phyloP scores from a whole-genome alignment of 2,888 invertebrate genomes.

The Parasteatoda lunata region DNA sequence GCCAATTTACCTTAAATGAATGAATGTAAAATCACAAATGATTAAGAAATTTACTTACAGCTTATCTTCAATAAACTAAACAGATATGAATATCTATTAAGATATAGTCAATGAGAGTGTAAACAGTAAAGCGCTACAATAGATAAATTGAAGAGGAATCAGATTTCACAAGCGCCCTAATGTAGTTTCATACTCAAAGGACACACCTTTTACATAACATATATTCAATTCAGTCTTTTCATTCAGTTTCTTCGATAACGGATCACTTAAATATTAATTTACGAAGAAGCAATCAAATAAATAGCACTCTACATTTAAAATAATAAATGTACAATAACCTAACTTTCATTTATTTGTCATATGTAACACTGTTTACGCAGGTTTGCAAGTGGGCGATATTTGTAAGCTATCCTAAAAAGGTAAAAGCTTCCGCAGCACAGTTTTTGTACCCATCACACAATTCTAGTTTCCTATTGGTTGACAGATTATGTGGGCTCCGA shows the following conservation, averaged over 20 bases:
- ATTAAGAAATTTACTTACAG: neutral
- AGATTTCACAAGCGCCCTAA: slow-evolving; percentile 59
- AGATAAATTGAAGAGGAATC: slow-evolving; percentile 58
- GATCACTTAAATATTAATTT: slow-evolving; percentile 23
- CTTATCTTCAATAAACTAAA: neutral
- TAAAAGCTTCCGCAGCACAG: slow-evolving; percentile 44
- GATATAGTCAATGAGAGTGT: neutral
- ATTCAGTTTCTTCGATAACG: neutral
- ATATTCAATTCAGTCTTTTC: neutral
- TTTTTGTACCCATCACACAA: slow-evolving; percentile 13
- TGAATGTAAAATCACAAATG: neutral
- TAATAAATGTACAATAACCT: slow-evolving; percentile 16
- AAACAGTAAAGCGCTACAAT: slow-evolving; percentile 14
- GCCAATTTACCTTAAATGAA: no score
- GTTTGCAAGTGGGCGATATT: slow-evolving; percentile 63
- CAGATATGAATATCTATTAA: neutral
- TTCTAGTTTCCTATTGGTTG: slow-evolving; percentile 41
- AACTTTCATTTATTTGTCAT: slow-evolving; percentile 56
- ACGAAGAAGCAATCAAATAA: neutral
- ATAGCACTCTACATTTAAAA: neutral
- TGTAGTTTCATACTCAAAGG: slow-evolving; percentile 35
- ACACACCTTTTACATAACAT: slow-evolving; percentile 52
- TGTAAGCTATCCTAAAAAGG: slow-evolving; percentile 67
- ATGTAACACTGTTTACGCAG: slow-evolving; percentile 43
- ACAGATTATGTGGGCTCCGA: slow-evolving; percentile 31